phyloP scores from a whole-genome alignment of 2,797 vertebrate species.

The Rousettus madagascariensis region DNA sequence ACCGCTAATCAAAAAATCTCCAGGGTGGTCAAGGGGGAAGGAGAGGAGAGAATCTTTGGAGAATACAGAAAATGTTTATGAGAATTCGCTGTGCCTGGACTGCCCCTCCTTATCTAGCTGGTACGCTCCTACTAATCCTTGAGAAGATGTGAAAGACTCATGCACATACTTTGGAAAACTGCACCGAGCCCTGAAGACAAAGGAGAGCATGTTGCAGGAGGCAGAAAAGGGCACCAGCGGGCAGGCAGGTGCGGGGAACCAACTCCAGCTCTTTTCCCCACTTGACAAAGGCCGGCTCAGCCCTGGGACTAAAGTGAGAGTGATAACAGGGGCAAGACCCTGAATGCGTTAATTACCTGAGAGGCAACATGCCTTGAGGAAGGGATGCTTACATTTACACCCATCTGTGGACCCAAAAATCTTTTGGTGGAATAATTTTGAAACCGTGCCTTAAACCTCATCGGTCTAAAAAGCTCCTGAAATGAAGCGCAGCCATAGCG shows the following conservation, averaged over 20 bases:
- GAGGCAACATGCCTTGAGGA: neutral
- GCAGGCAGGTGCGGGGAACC: neutral
- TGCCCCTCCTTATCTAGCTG: neutral
- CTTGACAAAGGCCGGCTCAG: neutral
- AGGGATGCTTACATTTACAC: neutral
- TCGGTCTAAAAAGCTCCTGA: neutral
- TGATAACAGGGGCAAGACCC: neutral
- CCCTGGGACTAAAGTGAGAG: neutral
- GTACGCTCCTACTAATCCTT: neutral
- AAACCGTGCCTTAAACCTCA: neutral
- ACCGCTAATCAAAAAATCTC: neutral
- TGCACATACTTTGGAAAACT: neutral
- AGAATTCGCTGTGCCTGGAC: neutral
- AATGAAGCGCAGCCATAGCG: accelerated
- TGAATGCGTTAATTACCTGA: neutral
- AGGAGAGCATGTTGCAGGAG: neutral
- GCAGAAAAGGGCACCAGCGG: neutral
- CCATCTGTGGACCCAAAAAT: neutral
- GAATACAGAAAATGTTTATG: neutral
- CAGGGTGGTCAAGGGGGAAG: neutral
- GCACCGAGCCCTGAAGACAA: neutral
- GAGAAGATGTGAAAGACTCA: neutral
- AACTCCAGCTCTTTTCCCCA: accelerated
- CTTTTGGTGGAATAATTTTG: neutral
- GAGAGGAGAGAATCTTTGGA: neutral